A percentile compares a stretch with the other conserved stretches of the same genome.
These are phyloP conservation scores for Amphipyra berbera DNA, from an alignment of 2,888 invertebrate species.

Conservation along the genomic window DNA sequence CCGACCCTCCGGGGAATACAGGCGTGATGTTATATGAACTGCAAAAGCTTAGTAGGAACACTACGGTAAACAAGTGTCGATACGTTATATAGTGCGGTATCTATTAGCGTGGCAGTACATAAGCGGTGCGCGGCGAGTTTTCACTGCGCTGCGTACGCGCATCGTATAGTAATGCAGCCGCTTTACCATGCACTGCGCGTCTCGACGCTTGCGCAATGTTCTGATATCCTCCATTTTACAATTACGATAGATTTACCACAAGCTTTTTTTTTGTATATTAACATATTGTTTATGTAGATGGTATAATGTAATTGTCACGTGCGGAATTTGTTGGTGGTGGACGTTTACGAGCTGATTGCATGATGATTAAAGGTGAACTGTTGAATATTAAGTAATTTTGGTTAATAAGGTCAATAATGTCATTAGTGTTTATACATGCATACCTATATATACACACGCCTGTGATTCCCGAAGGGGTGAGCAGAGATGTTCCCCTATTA, in stretches of 20 bases:
- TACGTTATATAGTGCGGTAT: conserved; percentile 33
- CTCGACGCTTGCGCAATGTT: conserved; percentile 63
- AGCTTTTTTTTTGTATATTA: conserved; percentile 31
- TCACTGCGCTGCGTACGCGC: conserved; percentile 54
- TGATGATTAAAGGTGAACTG: background rate
- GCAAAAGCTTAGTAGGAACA: background rate
- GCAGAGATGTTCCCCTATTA: too few species aligned
- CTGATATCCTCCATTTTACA: conserved; percentile 59
- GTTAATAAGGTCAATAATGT: too few species aligned
- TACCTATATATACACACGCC: too few species aligned
- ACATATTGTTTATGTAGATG: conserved; percentile 13
- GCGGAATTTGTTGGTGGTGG: conserved; percentile 1
- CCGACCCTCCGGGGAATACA: too few species aligned
- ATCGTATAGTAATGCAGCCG: conserved; percentile 50
- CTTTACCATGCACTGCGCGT: conserved; percentile 57
- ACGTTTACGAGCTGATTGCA: background rate
- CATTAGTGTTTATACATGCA: too few species aligned
- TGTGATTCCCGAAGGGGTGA: too few species aligned
- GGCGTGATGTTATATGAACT: too few species aligned
- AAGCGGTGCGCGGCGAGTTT: conserved; percentile 42
- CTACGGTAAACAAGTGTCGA: conserved; percentile 18
- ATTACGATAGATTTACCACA: conserved; percentile 45
- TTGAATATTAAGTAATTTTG: too few species aligned
- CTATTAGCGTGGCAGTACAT: conserved; percentile 35
- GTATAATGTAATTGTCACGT: conserved; percentile 12